Evolutionary conservation across 2,113 vertebrate species (phyloP), one percentile per base, ranked within the genome.

Genomic region (Hydrochoerus hydrochaeris): DNA sequence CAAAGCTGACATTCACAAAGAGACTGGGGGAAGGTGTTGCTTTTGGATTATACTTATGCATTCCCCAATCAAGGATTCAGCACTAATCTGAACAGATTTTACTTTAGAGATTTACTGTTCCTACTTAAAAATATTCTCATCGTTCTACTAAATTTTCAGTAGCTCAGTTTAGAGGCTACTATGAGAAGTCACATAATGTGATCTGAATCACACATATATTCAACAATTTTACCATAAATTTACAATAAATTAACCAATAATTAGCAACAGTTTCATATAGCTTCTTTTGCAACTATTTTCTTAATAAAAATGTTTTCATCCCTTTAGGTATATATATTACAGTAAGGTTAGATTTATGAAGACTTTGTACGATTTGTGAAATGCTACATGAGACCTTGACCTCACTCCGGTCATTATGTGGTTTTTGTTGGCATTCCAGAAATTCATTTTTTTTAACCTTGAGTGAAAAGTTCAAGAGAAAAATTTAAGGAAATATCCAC

Each of bases 21-120:
- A 65, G 46, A 89, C 65, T 44, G 86, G 30, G 32, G 32, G 17
- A 58, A 62, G 57, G 7, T 63, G 26, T 85, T 91, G 83, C n/a
- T 95, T 63, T 84, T 46, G 44, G 46, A n/a, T 63, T 92, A 85
- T 82, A 41, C 28, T 46, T 90, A 86, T 17, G 32, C 7, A 62
- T 58, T 58, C 30, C 35, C 9, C 65, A n/a, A 49, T 46, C 46
- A 30, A 14, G 12, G 63, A 65, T 85, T 85, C 35, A 94, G 65
- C 78, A 94, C 57, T 24, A 91, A 77, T 75, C n/a, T 16, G 83
- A 49, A 91, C 46, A 92, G 28, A 62, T 89, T 91, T 95, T 83
- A 35, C 83, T 89, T 73, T 84, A 58, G 49, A 94, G 88, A 71
- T 57, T 57, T 57, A 57, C 14, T 57, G 12, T 46, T 95, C 92